Evolutionary conservation across 2,113 vertebrate genomes (phyloP).

Genomic region (Bagarius yarrelli): DNA sequence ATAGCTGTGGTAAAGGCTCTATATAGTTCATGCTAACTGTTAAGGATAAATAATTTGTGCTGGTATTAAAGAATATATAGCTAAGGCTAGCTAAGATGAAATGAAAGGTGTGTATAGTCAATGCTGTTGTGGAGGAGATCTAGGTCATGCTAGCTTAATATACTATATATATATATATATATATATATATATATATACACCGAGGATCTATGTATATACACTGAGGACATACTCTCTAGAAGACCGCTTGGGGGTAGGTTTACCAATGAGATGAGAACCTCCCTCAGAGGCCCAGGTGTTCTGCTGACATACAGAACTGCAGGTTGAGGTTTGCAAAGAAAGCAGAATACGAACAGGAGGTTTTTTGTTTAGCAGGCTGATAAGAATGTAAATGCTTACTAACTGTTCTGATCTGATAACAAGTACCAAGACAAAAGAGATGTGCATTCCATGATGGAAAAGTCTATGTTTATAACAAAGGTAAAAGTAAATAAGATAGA

Average conservation of each 20-base stretch:
- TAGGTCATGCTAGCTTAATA: too few relatives aligned
- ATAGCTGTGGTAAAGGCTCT: neutral
- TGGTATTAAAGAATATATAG: neutral
- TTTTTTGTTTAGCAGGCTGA: conserved; percentile 1
- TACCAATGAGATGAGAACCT: neutral
- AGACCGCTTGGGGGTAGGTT: neutral
- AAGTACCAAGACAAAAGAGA: neutral
- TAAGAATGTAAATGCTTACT: neutral
- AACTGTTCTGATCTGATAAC: conserved; percentile 6
- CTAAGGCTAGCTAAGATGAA: neutral
- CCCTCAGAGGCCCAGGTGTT: conserved; percentile 37
- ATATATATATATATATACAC: too few relatives aligned
- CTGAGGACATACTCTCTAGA: neutral
- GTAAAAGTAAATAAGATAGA: neutral
- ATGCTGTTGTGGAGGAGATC: too few relatives aligned
- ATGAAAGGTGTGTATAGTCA: too few relatives aligned
- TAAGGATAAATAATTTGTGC: neutral
- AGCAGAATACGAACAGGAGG: conserved; percentile 3
- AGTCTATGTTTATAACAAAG: neutral
- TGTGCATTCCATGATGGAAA: neutral
- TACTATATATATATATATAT: too few relatives aligned
- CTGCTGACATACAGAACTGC: conserved; percentile 27
- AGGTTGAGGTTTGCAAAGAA: neutral
- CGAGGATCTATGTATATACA: too few relatives aligned
- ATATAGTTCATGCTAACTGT: neutral